Conservation (phyloP, 2,113 vertebrate genomes). For the Chionis minor region DNA sequence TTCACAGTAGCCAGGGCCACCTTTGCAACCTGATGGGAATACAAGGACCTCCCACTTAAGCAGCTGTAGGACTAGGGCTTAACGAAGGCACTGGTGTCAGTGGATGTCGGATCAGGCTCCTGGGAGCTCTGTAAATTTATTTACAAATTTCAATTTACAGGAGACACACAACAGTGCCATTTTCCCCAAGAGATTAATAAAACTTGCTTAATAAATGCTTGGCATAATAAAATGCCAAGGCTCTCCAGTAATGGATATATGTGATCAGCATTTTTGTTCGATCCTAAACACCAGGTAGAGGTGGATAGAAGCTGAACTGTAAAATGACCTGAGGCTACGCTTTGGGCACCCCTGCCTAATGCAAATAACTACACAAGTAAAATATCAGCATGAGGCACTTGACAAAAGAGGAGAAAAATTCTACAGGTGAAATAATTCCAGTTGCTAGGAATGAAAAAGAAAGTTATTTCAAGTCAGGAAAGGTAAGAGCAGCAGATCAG, state of each 20-base stretch:
- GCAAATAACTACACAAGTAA: background rate
- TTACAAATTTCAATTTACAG: background rate
- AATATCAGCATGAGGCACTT: background rate
- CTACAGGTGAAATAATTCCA: slow-evolving; percentile 37
- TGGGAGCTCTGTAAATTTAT: background rate
- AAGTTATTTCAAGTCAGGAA: slow-evolving; percentile 49
- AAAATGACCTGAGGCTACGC: slow-evolving; percentile 1
- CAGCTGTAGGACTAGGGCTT: no score
- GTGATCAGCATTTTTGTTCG: background rate
- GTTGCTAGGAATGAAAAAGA: slow-evolving; percentile 42
- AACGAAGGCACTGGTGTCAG: background rate
- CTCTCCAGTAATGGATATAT: background rate
- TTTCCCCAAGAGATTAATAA: background rate
- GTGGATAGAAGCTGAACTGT: background rate
- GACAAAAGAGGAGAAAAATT: slow-evolving; percentile 41
- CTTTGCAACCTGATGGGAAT: background rate
- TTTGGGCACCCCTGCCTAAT: slow-evolving; percentile 58
- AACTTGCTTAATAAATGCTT: background rate
- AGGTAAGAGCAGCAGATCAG: background rate
- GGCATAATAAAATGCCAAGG: no score
- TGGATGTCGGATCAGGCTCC: background rate
- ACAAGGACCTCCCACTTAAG: background rate
- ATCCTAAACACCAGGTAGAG: background rate
- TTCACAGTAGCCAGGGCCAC: slow-evolving; percentile 22
- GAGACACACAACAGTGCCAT: background rate